These are phyloP conservation scores for Caenorhabditis sulstoni DNA, from an alignment of 2,888 invertebrate species.

Conservation along the genomic window DNA sequence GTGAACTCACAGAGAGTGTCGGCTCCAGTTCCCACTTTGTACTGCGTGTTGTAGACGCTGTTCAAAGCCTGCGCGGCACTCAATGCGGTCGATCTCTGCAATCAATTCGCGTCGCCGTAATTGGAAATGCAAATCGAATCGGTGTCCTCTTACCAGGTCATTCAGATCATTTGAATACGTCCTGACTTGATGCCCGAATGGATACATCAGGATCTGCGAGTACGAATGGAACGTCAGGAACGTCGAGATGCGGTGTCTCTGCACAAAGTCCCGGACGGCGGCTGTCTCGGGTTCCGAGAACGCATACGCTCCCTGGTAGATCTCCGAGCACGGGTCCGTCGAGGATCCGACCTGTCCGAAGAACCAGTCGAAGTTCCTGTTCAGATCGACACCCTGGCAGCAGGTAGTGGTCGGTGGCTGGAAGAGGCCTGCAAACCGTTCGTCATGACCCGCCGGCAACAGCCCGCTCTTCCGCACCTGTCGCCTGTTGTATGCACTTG, in stretches of 20 bases:
- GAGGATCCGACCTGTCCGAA: slow-evolving; percentile 79
- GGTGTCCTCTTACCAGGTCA: slow-evolving; percentile 66
- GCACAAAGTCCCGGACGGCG: slow-evolving; percentile 78
- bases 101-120: not conserved
- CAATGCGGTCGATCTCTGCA: slow-evolving; percentile 76
- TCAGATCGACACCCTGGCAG: slow-evolving; percentile 80
- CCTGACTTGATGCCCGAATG: slow-evolving; percentile 79
- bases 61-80: slow-evolving; percentile 76
- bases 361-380: slow-evolving; percentile 81
- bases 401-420: slow-evolving; percentile 76
- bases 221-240: slow-evolving; percentile 80
- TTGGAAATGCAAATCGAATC: not conserved
- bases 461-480: slow-evolving; percentile 26
- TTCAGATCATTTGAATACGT: slow-evolving; percentile 78
- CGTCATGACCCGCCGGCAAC: not conserved
- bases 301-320: slow-evolving; percentile 78
- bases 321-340: slow-evolving; percentile 80
- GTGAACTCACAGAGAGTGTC: slow-evolving; percentile 75
- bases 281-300: slow-evolving; percentile 80
- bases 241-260: slow-evolving; percentile 72
- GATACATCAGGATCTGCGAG: slow-evolving; percentile 79
- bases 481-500: slow-evolving; percentile 64
- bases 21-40: slow-evolving; percentile 80
- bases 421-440: slow-evolving; percentile 72
- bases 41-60: slow-evolving; percentile 78